phyloP scores from a whole-genome alignment of 1,140 invertebrate species.

The Odontomachus brunneus region DNA sequence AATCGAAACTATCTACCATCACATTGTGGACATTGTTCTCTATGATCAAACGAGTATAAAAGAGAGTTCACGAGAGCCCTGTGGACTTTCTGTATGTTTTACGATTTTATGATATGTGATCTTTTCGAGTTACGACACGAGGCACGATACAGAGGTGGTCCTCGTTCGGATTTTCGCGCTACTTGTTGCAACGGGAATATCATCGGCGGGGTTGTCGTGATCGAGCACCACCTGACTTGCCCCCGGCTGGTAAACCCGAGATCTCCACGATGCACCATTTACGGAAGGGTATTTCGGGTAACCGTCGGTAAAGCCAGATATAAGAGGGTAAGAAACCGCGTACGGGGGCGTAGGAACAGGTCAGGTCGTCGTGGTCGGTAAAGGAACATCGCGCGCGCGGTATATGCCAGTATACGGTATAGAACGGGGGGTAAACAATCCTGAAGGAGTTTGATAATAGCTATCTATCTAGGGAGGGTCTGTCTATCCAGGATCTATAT shows the following conservation, averaged over 20 bases:
- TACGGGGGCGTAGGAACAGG: slow-evolving; percentile 5
- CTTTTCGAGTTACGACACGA: too few species aligned
- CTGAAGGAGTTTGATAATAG: background rate
- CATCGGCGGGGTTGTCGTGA: background rate
- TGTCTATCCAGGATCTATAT: background rate
- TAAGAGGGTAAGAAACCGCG: slow-evolving; percentile 41
- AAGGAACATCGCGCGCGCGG: slow-evolving; percentile 44
- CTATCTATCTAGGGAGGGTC: too few species aligned
- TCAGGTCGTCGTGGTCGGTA: slow-evolving; percentile 64
- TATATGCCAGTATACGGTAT: slow-evolving; percentile 19
- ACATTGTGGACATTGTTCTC: too few species aligned
- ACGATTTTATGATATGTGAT: too few species aligned
- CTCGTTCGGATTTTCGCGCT: background rate
- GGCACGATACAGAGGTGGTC: too few species aligned
- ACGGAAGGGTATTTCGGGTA: slow-evolving; percentile 17
- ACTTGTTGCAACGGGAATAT: background rate
- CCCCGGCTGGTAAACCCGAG: slow-evolving; percentile 46
- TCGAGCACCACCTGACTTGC: slow-evolving; percentile 23
- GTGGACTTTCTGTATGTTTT: too few species aligned
- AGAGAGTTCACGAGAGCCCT: too few species aligned
- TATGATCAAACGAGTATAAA: too few species aligned
- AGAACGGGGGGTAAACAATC: slow-evolving; percentile 32
- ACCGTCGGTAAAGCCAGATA: slow-evolving; percentile 63
- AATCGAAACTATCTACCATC: too few species aligned
- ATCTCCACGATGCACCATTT: background rate